Conservation (phyloP, 2,888 invertebrate genomes). For the Drosophila lacicola region DNA sequence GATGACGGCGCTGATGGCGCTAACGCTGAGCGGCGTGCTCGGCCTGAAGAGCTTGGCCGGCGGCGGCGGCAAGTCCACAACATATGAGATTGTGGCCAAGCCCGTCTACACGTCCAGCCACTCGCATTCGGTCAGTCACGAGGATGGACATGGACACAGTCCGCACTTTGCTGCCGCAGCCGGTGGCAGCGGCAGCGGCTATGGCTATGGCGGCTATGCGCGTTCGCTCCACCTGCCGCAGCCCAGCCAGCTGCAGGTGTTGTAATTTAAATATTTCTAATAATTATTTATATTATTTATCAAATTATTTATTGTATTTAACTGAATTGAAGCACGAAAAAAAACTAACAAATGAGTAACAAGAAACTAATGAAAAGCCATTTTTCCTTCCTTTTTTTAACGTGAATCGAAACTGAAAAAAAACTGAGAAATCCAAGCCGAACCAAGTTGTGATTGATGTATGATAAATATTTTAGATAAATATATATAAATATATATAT, state of each 20-base stretch:
- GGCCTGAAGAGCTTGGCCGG: conserved; percentile 90
- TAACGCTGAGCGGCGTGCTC: conserved; percentile 91
- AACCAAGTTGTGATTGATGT: too few species aligned
- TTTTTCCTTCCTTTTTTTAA: neutral
- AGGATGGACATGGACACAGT: conserved; percentile 86
- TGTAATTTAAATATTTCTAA: conserved; percentile 37
- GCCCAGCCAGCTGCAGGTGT: conserved; percentile 56
- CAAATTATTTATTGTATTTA: conserved; percentile 21
- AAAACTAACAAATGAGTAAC: neutral
- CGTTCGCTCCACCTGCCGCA: conserved; percentile 78
- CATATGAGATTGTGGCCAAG: conserved; percentile 93
- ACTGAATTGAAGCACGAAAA: neutral
- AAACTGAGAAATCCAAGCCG: too few species aligned
- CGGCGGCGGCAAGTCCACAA: conserved; percentile 90
- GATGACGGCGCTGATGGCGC: conserved; percentile 92
- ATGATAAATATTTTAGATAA: too few species aligned
- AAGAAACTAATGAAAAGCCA: neutral
- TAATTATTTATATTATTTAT: conserved; percentile 44
- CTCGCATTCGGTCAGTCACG: conserved; percentile 87
- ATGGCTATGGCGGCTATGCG: conserved; percentile 86
- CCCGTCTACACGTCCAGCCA: conserved; percentile 90
- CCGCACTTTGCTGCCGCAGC: conserved; percentile 69
- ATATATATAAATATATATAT: too few species aligned
- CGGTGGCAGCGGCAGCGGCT: conserved; percentile 86
- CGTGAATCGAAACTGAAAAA: too few species aligned